Conservation (phyloP, 1,140 invertebrate species). For the Apis florea region DNA sequence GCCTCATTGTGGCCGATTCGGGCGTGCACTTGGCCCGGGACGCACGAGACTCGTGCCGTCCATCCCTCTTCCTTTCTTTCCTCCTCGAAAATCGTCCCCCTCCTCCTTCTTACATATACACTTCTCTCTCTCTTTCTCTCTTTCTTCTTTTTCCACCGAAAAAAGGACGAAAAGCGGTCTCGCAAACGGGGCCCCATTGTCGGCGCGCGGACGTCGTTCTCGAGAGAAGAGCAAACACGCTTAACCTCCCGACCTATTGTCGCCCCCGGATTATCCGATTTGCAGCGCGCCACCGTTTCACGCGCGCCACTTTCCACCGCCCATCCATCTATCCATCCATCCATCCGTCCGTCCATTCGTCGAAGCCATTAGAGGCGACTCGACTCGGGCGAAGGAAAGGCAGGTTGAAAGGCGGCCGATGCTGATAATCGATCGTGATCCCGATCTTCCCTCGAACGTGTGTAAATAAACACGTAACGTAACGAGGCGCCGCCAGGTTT, state of each 20-base stretch:
- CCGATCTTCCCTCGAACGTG: slow-evolving; percentile 25
- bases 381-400: too few relatives aligned
- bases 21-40: slow-evolving; percentile 64
- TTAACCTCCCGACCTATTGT: slow-evolving; percentile 78
- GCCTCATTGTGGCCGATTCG: slow-evolving; percentile 74
- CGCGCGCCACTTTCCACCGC: too few relatives aligned
- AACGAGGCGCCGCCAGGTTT: too few relatives aligned
- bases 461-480: too few relatives aligned
- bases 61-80: neutral
- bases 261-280: slow-evolving; percentile 77
- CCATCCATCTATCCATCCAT: too few relatives aligned
- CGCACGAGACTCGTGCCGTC: slow-evolving; percentile 43
- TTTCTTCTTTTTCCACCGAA: neutral
- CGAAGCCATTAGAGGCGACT: too few relatives aligned
- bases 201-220: slow-evolving; percentile 72
- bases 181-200: slow-evolving; percentile 71
- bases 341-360: too few relatives aligned
- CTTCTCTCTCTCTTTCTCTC: neutral
- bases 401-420: neutral
- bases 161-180: slow-evolving; percentile 73
- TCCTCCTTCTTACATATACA: neutral
- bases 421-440: slow-evolving; percentile 52
- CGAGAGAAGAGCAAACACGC: slow-evolving; percentile 80
- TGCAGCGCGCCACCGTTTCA: slow-evolving; percentile 58
- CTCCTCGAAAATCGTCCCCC: neutral